A percentile compares a stretch with the other conserved stretches of the same genome.
Conservation (phyloP, 2,797 vertebrate genomes). For the Botia kubotai region DNA sequence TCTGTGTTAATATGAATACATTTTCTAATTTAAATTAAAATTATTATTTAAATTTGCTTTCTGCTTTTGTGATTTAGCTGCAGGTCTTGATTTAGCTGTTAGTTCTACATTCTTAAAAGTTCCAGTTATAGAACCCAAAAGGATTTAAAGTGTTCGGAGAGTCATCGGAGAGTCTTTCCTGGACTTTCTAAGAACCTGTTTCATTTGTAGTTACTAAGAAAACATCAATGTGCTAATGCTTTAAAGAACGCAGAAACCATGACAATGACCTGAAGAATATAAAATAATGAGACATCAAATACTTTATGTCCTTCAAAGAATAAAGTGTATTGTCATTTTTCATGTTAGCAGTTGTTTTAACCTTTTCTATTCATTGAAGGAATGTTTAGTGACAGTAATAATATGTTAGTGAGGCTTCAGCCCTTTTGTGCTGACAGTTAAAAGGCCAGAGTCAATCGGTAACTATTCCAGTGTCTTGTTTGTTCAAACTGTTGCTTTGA, state of each 20-base stretch:
- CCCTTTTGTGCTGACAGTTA: slow-evolving; percentile 63
- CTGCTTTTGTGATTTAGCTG: not conserved
- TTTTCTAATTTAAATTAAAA: not conserved
- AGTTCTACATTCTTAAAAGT: slow-evolving; percentile 53
- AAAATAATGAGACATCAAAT: not conserved
- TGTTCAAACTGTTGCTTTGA: slow-evolving; percentile 61
- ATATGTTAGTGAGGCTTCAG: slow-evolving; percentile 71
- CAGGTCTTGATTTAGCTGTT: slow-evolving; percentile 49
- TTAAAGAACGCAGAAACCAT: not conserved
- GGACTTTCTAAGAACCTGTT: not conserved
- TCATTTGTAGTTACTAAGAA: not conserved
- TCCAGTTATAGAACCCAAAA: no score
- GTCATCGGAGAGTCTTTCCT: no score
- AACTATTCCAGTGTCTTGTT: slow-evolving; percentile 40
- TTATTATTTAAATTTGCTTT: not conserved
- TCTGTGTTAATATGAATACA: not conserved
- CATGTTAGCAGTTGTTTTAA: slow-evolving; percentile 73
- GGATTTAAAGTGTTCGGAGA: no score
- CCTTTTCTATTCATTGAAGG: slow-evolving; percentile 75
- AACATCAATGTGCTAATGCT: not conserved
- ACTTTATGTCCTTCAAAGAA: not conserved
- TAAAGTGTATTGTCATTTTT: slow-evolving; percentile 62
- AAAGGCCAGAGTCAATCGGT: slow-evolving; percentile 78
- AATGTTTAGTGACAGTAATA: slow-evolving; percentile 75
- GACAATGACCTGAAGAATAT: not conserved